These are phyloP conservation scores for Brachyhypopomus gauderio DNA, from an alignment of 2,113 vertebrate genomes.

Conservation along the genomic window DNA sequence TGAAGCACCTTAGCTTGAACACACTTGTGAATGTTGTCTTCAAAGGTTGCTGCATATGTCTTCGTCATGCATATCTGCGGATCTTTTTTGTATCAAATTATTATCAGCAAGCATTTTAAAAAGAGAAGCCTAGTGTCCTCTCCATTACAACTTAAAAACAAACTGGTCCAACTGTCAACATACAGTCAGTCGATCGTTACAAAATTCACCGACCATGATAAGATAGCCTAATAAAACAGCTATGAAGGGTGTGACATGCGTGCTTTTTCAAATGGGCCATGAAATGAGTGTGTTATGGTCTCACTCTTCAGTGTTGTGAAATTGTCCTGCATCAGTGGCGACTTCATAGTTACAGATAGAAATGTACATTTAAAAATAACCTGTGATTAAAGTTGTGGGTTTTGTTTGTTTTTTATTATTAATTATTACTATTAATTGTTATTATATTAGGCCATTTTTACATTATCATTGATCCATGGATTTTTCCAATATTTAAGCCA, in stretches of 20 bases:
- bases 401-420: no score
- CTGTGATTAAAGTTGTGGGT: no score
- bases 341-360: background rate
- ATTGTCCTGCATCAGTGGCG: background rate
- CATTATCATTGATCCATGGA: no score
- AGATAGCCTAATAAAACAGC: constrained; percentile 24
- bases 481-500: no score
- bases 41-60: no score
- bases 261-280: constrained; percentile 29
- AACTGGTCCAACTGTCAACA: background rate
- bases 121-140: constrained; percentile 38
- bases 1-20: no score
- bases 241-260: constrained; percentile 4
- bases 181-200: constrained; percentile 8
- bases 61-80: no score
- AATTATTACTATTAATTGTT: no score
- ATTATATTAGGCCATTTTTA: no score
- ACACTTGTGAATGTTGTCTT: no score
- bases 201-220: background rate
- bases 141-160: constrained; percentile 58
- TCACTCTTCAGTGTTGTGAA: background rate
- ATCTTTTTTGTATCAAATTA: no score
- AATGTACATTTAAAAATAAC: background rate
- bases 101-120: no score
- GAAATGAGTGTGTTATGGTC: constrained; percentile 20